phyloP scores from a whole-genome alignment of 2,888 invertebrate species.

The Spisula subtruncata region DNA sequence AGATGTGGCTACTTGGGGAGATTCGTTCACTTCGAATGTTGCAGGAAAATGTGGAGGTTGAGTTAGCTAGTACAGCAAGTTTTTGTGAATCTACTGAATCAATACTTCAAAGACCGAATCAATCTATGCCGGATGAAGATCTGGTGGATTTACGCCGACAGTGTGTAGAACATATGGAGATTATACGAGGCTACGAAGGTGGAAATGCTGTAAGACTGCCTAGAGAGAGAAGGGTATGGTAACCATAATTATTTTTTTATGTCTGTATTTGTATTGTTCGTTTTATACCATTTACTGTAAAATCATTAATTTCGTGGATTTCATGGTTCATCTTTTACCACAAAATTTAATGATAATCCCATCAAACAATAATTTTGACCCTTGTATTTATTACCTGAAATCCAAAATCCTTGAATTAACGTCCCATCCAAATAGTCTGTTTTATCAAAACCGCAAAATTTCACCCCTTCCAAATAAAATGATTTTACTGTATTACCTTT shows the following conservation, averaged over 20 bases:
- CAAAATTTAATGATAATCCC: too few species aligned
- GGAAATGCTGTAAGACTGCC: conserved; percentile 96
- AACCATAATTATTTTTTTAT: neutral
- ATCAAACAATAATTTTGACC: too few species aligned
- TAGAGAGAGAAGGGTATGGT: conserved; percentile 89
- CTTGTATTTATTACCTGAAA: too few species aligned
- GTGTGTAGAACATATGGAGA: conserved; percentile 82
- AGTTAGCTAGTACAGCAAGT: conserved; percentile 97
- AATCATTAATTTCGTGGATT: too few species aligned
- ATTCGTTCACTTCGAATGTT: conserved; percentile 93
- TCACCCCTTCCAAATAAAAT: too few species aligned
- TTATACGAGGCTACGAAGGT: conserved; percentile 81
- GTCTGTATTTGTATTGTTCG: neutral
- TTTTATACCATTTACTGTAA: too few species aligned
- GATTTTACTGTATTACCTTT: too few species aligned
- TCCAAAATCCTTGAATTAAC: too few species aligned
- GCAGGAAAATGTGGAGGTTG: conserved; percentile 97
- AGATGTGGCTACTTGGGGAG: conserved; percentile 96
- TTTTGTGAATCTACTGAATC: conserved; percentile 93
- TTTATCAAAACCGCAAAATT: too few species aligned
- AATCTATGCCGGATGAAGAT: conserved; percentile 80
- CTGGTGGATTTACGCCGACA: conserved; percentile 80
- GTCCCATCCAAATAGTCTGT: too few species aligned
- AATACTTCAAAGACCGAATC: conserved; percentile 72
- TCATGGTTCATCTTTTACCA: too few species aligned